Evolutionary conservation across 2,113 vertebrate species (phyloP).

Genomic region (Vidua chalybeata): DNA sequence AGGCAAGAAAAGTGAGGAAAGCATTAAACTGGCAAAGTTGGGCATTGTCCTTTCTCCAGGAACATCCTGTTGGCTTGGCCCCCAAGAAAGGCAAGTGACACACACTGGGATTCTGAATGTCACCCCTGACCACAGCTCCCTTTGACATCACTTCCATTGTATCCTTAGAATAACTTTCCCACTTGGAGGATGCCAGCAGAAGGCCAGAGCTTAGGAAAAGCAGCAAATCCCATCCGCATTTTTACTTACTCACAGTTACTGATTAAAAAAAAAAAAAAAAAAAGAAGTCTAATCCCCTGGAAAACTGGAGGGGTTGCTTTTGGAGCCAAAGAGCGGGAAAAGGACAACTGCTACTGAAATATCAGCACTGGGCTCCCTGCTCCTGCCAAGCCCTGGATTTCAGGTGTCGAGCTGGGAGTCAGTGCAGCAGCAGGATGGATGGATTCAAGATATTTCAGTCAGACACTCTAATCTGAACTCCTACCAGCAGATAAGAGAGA

Average conservation of each 20-base stretch:
- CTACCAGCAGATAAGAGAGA: not conserved
- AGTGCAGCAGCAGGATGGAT: not conserved
- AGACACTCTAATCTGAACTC: not conserved
- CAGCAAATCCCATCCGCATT: not conserved
- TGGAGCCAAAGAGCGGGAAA: not conserved
- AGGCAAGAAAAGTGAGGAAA: not conserved
- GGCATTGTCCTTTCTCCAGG: not conserved
- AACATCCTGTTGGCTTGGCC: not conserved
- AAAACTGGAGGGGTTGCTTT: not conserved
- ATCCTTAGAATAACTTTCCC: not conserved
- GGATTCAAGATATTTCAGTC: not conserved
- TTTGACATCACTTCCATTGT: not conserved
- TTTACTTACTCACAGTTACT: not conserved
- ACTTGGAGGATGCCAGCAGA: not conserved
- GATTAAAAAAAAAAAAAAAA: not conserved
- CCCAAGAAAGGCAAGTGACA: not conserved
- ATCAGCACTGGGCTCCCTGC: not conserved
- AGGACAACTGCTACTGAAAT: not conserved
- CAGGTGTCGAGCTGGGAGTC: not conserved
- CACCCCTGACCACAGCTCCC: not conserved
- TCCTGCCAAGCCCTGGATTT: not conserved
- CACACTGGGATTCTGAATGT: accelerated
- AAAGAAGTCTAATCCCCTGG: not conserved
- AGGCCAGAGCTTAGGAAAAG: not conserved
- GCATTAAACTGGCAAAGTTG: not conserved